Base-by-base conservation (phyloP, 2,888 invertebrate species). In the Achlya flavicornis region DNA sequence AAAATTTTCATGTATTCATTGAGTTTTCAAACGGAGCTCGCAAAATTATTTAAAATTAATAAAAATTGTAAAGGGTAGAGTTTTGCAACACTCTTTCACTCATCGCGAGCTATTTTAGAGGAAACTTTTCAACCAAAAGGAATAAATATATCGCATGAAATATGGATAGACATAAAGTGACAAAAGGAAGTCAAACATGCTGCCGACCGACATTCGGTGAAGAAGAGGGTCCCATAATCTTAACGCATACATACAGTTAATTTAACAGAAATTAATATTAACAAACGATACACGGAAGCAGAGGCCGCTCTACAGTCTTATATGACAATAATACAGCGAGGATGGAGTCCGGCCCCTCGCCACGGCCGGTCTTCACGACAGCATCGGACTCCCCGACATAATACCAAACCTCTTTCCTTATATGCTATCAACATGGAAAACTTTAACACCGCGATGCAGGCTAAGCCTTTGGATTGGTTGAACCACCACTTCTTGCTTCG, bases 191-290 rank as follows among this genome's bases (percentile, higher is more conserved):
- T 93, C 93, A 92, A 93, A 79, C 83, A 88, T 92, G 93, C 90
- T 84, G 88, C 81, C 90, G 92, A 89, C 93, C 93, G 86, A 76
- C 19, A 81, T 77, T 79, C 88, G 92, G 93, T 88, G 75, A 82
- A 83, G 92, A 93, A 92, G 93, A 93, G 92, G 93, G 90, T 87
- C 91, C 87, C 93, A 93, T 89, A 26, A 93, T 93, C 93, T 93
- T 93, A 88, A 92, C 93, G 93, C 93, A 93, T 93, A 93, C 93
- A 93, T 93, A 92, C 91, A 90, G 93, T 93, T 93, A 93, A 92
- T 86, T 93, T 93, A 91, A 93, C 87, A 76, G 85, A 89, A 85
- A 88, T 91, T 92, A 93, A 93, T 84, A 91, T 93, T 90, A 93
- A 93, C 93, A 92, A 92, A 78, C 84, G 86, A 92, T 93, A 92